Evolutionary conservation across 2,113 vertebrate genomes (phyloP), one percentile per base, ranked within the genome.

Genomic region (Plecturocebus donacophilus): DNA sequence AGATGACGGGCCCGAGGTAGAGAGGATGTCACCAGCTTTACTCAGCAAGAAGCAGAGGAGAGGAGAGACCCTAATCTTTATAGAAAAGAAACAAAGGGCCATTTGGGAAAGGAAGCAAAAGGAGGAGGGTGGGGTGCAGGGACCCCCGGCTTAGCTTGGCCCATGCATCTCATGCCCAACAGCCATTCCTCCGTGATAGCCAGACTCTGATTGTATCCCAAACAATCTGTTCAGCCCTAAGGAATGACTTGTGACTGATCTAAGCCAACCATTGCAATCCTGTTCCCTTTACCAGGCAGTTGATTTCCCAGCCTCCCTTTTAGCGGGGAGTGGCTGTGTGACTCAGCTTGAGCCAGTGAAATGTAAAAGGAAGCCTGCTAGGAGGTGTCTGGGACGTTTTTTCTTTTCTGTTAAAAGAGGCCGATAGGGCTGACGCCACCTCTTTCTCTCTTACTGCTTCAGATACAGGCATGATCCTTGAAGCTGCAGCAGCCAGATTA

Each of bases 91-190:
- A 12, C 27, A 20, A 47, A 32, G 40, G 35, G 21, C 14, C 42
- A 30, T 91, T 79, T 45, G n/a, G 32, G n/a, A 92, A 56, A 38
- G 84, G 45, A 92, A 70, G 79, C 42, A n/a, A 76, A 68, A 66
- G 58, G 13, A 54, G 25, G n/a, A 12, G 45, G 17, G 7, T 32
- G 4, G 23, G 27, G 6, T 1, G 1, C 40, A 19, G 45, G 77
- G 35, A 61, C 14, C 49, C 30, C 83, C 19, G 5, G 35, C 32
- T 40, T 56, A 8, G 6, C 21, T 13, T 45, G 76, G 27, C 47
- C 27, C 20, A 52, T 9, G 17, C 27, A 3, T 16, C 16, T 42
- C 5, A 16, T 19, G 21, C 38, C 32, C 40, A 17, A 3, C 5
- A 54, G 71, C 56, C n/a, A 23, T 47, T 66, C 20, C 17, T 84